Percentiles rank a stretch among this genome's conserved stretches.
Conservation (phyloP, 2,113 vertebrate genomes). For the Tragelaphus strepsiceros region DNA sequence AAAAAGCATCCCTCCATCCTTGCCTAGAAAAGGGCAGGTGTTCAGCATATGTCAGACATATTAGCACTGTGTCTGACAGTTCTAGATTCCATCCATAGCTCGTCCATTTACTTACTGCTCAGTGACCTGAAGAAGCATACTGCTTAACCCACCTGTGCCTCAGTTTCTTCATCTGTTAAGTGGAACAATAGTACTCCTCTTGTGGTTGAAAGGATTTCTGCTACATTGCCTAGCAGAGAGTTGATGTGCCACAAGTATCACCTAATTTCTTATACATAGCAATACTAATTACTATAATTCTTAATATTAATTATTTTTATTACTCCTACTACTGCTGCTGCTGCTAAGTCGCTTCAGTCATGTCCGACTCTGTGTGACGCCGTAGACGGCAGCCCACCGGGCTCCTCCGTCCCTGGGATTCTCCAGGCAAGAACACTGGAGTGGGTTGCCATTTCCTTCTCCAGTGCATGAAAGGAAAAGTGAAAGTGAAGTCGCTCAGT, state of each 20-base stretch:
- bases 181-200: not conserved
- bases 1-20: not conserved
- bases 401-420: too few relatives aligned
- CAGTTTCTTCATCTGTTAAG: not conserved
- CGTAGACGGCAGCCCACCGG: not conserved
- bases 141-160: not conserved
- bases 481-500: not conserved
- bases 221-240: not conserved
- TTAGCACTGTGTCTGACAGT: not conserved
- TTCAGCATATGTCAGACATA: not conserved
- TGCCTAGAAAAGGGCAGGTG: not conserved
- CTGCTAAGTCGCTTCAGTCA: accelerated
- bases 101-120: not conserved
- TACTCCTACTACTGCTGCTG: not conserved
- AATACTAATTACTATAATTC: not conserved
- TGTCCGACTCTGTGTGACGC: accelerated
- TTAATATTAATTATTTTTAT: not conserved
- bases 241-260: not conserved
- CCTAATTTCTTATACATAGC: not conserved
- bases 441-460: not conserved
- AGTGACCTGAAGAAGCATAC: not conserved
- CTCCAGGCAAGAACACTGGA: too few relatives aligned
- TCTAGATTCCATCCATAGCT: not conserved
- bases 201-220: not conserved
- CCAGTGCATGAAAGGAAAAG: not conserved